Evolutionary conservation across 2,113 vertebrate species (phyloP).

Genomic region (Acinonyx jubatus): DNA sequence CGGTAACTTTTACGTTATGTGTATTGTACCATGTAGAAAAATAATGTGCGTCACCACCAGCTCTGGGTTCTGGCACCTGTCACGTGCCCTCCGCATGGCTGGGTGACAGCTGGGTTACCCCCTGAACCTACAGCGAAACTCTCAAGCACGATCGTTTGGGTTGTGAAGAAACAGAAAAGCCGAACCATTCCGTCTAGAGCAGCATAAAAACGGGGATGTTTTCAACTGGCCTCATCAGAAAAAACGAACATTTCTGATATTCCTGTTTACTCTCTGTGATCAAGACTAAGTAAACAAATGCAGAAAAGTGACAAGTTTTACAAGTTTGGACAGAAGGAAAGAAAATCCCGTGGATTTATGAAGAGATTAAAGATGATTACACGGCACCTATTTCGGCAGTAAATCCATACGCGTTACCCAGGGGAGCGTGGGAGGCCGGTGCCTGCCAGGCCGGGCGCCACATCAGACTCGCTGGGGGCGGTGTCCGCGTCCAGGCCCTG

Average conservation of each 20-base stretch:
- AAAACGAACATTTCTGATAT: not conserved
- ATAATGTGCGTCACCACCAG: not conserved
- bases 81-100: accelerated
- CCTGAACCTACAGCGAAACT: no score
- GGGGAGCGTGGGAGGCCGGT: accelerated
- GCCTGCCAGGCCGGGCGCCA: accelerated
- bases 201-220: not conserved
- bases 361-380: not conserved
- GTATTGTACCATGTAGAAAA: not conserved
- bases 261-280: not conserved
- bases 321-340: not conserved
- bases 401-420: accelerated
- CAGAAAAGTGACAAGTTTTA: not conserved
- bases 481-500: accelerated
- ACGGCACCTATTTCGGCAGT: not conserved
- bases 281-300: not conserved
- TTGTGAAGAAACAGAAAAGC: not conserved
- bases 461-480: accelerated
- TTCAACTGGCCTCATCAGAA: not conserved
- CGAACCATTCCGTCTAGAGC: not conserved
- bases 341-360: not conserved
- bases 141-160: not conserved
- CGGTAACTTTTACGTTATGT: no score
- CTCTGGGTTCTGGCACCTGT: not conserved
- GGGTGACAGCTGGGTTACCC: no score